Base-by-base conservation (phyloP, 1,140 invertebrate genomes). In the Paramacrobiotus metropolitanus region DNA sequence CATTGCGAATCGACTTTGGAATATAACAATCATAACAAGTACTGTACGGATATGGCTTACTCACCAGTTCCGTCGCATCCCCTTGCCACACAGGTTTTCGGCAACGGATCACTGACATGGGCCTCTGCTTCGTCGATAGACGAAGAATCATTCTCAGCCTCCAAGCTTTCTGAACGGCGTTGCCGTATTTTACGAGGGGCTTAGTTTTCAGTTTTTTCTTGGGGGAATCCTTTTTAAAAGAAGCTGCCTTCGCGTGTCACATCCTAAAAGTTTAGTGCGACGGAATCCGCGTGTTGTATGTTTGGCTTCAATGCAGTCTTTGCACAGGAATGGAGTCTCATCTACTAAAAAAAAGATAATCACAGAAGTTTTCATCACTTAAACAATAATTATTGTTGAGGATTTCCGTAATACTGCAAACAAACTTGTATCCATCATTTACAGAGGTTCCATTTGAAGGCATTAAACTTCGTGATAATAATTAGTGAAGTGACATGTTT, bases 311-410 rank as follows among this genome's bases (percentile, higher is more conserved):
- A 55, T 28, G 48, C 48, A 55, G 48, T 55, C 48, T 24, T 55
- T 55, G 48, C 48, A 55, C 15, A 55, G 24, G 28, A 55, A 55
- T 28, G 48, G 48, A 20, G 48, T 55, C 48, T 55, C 48, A 55
- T 55, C 48, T 55, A n/a, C 9, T 40, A 40, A 40, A 40, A 40
- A 55, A 55, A 28, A 15, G 28, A 15, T 4, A 55, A 4, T 55
- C 15, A 24, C 15, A 55, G 9, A 15, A 55, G 15, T 55, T 55
- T 20, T 55, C 34, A 40, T 40, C n/a, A n/a, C n/a, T n/a, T n/a
- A n/a, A n/a, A n/a, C n/a, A n/a, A n/a, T n/a, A n/a, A n/a, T n/a
- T n/a, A n/a, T n/a, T n/a, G n/a, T n/a, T n/a, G n/a, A n/a, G n/a
- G n/a, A n/a, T n/a, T n/a, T n/a, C n/a, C n/a, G n/a, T n/a, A n/a